Base-by-base conservation (phyloP, 2,113 vertebrate genomes). In the Corythornis cristatus region DNA sequence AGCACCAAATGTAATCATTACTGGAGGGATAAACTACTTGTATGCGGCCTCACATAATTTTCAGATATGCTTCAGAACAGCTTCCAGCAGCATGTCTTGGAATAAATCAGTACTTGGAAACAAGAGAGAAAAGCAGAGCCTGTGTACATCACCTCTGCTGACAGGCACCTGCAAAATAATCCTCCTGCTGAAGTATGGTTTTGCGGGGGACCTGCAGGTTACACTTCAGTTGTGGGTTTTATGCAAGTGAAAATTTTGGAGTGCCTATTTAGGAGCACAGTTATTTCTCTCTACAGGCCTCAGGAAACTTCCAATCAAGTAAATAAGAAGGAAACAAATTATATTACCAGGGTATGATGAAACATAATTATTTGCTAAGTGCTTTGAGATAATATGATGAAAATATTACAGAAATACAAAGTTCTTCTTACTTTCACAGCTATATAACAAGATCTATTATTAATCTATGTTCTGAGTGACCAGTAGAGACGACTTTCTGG, bases 31-130 rank as follows among this genome's bases (percentile, higher is more conserved):
- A 94, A 93, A 80, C 67, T 56, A 82, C 87, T 75, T 58, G 54
- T 62, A 78, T 95, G 62, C 13, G 31, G 42, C 45, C 82, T 83
- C 87, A 79, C 45, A 19, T 82, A 89, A 89, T 91, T 91, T 88
- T 88, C 75, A 89, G 78, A 85, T 76, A 57, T 6, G 58, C 62
- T 83, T 91, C 67, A 76, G 58, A 93, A 79, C 18, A 83, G 71
- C 51, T 88, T 91, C 71, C 82, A 85, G 75, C 60, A 82, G 67
- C 75, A 54, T 22, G 13, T 37, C 60, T 73, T 51, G 15, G 50
- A 79, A 76, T 89, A 87, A 95, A 87, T 85, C 85, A 66, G 66
- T 23, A 48, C 74, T 12, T 74, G 54, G 15, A 75, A 87, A 43
- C 11, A 67, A 22, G 53, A 64, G n/a, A 72, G 71, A 53, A 66